Base-by-base conservation (phyloP, 1,140 invertebrate genomes). In the Argopecten irradians region DNA sequence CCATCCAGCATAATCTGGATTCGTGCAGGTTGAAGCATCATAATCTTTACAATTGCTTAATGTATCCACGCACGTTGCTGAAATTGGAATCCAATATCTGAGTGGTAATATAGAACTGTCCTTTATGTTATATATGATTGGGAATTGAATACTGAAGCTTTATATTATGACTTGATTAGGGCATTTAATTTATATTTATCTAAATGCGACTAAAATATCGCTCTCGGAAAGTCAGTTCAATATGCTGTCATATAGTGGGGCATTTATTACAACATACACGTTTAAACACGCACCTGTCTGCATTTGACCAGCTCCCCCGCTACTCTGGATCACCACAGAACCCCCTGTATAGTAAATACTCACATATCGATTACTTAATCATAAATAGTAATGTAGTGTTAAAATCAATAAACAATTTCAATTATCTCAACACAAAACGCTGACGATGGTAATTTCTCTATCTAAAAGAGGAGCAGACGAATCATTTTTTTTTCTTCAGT, bases 1-100 rank as follows among this genome's bases (percentile, higher is more conserved):
- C 91, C 91, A 92, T n/a, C 11, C 3, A 9, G 88, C 36, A 41
- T 92, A 90, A 3, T 46, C 39, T 14, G 86, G 43, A n/a, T 91
- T 83, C 7, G 85, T 43, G 85, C 91, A 92, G 22, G 88, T 86
- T 0, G 39, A 22, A 28, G 89, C 28, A 3, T 88, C 91, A 83
- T 92, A 92, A 13, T 86, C 83, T 16, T 84, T 82, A 34, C 91
- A 92, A 84, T 89, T 90, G 14, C 9, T 11, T 5, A 88, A 36
- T 35, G 90, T 87, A 34, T 92, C 88, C 5, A 19, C 11, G n/a
- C 91, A 92, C 0, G 82, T 46, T 46, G 16, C 19, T 43, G 35
- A 89, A 35, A 35, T 84, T 34, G 22, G 55, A 11, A 5, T 28
- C 28, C 28, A 71, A 19, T 28, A 22, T 28, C 55, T 71, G 55